Evolutionary conservation across 2,113 vertebrate species (phyloP), one percentile per base, ranked within the genome.

Genomic region (Hippocampus mohnikei): DNA sequence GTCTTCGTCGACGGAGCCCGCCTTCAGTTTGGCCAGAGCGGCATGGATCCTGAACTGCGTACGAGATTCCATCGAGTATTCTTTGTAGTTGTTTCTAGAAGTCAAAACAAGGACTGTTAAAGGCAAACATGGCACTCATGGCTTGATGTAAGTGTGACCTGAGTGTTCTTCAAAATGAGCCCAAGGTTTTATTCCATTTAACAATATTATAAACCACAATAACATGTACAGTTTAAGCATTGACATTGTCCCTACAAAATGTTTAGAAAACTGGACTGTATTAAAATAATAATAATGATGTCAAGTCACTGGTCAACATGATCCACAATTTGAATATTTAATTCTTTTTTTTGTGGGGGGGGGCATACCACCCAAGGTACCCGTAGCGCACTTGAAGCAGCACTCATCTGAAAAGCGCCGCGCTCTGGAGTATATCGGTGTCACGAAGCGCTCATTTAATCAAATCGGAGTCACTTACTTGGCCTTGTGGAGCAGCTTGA

Each of bases 31-130:
- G 69, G 91, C 91, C 53, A 94, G 89, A 37, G 91, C 92, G 0
- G 94, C 92, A 18, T 95, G 94, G 12, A 94, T 82, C 72, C 94
- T 88, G 87, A 94, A 95, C 71, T 93, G 90, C 0, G 93, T 94
- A 1, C 94, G 91, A 2, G 93, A 94, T 72, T 95, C 93, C 93
- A 94, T 94, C 0, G 93, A 94, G 81, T 94, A 94, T 13, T 93
- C 92, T 81, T 94, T 95, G 88, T 94, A 95, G 87, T 90, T 91
- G 53, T 91, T 89, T 69, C 93, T 94, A 61, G 12, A 44, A 70
- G 29, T 20, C 8, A 58, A 67, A 75, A 46, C 42, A 58, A 18
- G 0, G 48, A 50, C 18, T 11, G 59, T 65, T 44, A 7, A 25
- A 20, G 12, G n/a, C 40, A 42, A 20, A 2, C 55, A 13, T 27